Percentiles rank a stretch among this genome's conserved stretches.
These are phyloP conservation scores for Pollenia griseotomentosa DNA, from an alignment of 2,888 invertebrate species.

Conservation along the genomic window DNA sequence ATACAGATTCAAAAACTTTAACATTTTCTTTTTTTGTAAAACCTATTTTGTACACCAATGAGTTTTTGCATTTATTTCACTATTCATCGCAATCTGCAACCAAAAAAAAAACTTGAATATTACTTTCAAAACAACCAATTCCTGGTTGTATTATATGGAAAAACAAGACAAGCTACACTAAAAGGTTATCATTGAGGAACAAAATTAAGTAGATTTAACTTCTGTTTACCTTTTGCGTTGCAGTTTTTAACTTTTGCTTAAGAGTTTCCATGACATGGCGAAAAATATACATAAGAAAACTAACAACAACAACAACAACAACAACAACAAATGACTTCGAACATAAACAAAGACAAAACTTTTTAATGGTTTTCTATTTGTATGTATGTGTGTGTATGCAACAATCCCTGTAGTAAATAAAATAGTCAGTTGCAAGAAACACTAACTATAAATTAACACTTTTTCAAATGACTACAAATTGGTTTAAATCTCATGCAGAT, in stretches of 20 bases:
- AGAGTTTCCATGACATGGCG: slow-evolving; percentile 42
- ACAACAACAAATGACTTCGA: slow-evolving; percentile 27
- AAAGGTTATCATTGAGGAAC: slow-evolving; percentile 50
- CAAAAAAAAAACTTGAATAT: slow-evolving; percentile 7
- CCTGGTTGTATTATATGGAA: slow-evolving; percentile 24
- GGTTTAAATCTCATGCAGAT: no score
- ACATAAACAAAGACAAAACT: slow-evolving; percentile 45
- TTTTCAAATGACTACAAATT: no score
- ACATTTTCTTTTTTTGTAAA: background rate
- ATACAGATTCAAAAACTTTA: no score
- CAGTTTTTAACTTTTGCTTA: slow-evolving; percentile 68
- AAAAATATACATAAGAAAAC: slow-evolving; percentile 1
- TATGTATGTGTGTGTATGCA: background rate
- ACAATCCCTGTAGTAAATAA: no score
- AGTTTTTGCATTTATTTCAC: background rate
- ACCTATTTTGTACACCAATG: background rate
- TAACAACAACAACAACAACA: background rate
- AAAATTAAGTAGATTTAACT: slow-evolving; percentile 69
- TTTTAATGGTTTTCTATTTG: slow-evolving; percentile 12
- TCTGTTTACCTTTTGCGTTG: slow-evolving; percentile 71
- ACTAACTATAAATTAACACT: no score
- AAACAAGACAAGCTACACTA: slow-evolving; percentile 30
- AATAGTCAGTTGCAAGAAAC: no score
- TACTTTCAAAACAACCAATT: slow-evolving; percentile 39
- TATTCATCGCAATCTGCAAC: background rate